Evolutionary conservation across 2,888 invertebrate species (phyloP).

Genomic region (Alcis repandata): DNA sequence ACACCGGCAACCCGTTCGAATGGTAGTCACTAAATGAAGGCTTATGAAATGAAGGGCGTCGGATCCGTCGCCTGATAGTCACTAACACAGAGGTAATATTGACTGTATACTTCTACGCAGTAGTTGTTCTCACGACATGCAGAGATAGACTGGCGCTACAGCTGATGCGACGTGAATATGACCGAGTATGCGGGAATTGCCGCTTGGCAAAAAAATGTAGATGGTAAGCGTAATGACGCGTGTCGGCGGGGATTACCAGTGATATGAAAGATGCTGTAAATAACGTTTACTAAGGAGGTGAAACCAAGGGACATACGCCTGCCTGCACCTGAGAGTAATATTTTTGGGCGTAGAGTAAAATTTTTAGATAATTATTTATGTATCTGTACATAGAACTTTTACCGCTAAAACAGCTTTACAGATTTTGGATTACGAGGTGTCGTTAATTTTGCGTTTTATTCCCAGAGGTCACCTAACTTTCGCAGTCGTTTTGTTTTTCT

Average conservation of each 20-base stretch:
- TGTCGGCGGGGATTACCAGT: constrained; percentile 16
- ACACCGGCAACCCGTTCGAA: constrained; percentile 45
- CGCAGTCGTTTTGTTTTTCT: too few relatives aligned
- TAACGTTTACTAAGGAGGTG: too few relatives aligned
- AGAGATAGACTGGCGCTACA: constrained; percentile 3
- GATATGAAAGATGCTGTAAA: neutral
- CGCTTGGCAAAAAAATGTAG: constrained; percentile 1
- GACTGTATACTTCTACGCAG: constrained; percentile 17
- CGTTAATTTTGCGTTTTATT: too few relatives aligned
- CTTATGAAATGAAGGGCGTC: constrained; percentile 54
- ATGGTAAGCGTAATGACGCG: neutral
- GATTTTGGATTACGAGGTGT: too few relatives aligned
- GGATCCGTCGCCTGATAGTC: constrained; percentile 53
- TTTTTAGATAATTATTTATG: too few relatives aligned
- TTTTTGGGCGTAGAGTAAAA: too few relatives aligned
- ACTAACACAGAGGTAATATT: constrained; percentile 53
- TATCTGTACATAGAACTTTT: too few relatives aligned
- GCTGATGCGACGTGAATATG: constrained; percentile 2
- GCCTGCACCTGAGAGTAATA: too few relatives aligned
- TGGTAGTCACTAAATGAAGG: constrained; percentile 58
- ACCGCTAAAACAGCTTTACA: too few relatives aligned
- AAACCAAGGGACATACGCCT: too few relatives aligned
- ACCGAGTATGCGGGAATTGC: constrained; percentile 5
- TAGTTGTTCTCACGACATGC: constrained; percentile 15
- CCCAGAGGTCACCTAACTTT: too few relatives aligned